Evolutionary conservation across 2,113 vertebrate species (phyloP).

Genomic region (Dicerorhinus sumatrensis): DNA sequence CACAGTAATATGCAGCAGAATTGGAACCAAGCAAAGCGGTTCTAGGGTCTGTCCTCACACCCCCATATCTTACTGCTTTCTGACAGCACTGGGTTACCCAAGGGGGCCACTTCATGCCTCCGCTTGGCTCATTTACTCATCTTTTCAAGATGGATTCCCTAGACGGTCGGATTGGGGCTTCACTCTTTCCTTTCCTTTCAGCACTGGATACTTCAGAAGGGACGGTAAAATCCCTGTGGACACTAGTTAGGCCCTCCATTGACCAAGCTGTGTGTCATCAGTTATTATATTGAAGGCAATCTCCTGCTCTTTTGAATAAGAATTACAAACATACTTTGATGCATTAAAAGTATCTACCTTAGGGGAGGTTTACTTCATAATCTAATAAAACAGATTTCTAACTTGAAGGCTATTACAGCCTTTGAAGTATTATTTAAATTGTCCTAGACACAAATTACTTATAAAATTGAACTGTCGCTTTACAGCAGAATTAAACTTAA

Average conservation of each 20-base stretch:
- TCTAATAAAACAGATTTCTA: constrained; percentile 71
- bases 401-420: constrained; percentile 62
- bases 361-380: constrained; percentile 72
- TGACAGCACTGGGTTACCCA: background rate
- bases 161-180: background rate
- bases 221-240: background rate
- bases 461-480: constrained; percentile 77
- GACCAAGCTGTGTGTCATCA: constrained; percentile 21
- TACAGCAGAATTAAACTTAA: constrained; percentile 69
- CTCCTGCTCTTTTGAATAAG: constrained; percentile 48
- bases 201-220: constrained; percentile 19
- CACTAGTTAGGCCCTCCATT: constrained; percentile 9
- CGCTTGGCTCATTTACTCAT: background rate
- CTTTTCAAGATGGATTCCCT: background rate
- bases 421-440: constrained; percentile 82
- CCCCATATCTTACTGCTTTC: background rate
- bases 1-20: background rate
- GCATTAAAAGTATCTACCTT: constrained; percentile 73
- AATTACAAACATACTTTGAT: constrained; percentile 68
- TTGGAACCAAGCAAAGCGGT: background rate
- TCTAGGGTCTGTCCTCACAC: background rate
- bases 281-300: constrained; percentile 53
- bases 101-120: background rate
- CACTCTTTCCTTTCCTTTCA: constrained; percentile 8
- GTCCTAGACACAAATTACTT: constrained; percentile 60